phyloP scores from a whole-genome alignment of 2,797 vertebrate species.

The Anas acuta region DNA sequence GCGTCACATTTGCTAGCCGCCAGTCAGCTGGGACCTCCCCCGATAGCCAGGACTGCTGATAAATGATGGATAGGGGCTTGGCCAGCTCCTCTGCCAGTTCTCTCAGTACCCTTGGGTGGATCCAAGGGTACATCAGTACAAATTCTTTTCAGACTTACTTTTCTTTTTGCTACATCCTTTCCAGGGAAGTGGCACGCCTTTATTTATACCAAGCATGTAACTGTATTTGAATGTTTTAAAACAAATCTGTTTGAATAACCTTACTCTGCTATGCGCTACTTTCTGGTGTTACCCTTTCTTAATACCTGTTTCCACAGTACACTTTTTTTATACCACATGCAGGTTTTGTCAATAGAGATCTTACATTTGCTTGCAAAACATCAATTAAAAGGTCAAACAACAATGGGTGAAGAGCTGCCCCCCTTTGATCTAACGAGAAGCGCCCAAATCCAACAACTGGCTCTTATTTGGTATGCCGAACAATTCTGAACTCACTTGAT shows the following conservation, averaged over 20 bases:
- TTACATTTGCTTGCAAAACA: background rate
- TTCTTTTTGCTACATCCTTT: background rate
- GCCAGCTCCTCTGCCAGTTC: too few relatives aligned
- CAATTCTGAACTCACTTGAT: too few relatives aligned
- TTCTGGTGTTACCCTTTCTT: background rate
- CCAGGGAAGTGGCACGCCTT: background rate
- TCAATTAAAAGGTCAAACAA: background rate
- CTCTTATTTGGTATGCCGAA: background rate
- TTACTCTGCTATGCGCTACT: background rate
- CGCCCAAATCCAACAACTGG: background rate
- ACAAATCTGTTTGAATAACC: background rate
- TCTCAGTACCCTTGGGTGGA: too few relatives aligned
- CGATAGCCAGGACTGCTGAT: too few relatives aligned
- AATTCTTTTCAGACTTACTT: background rate
- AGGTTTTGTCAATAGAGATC: background rate
- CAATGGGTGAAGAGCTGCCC: background rate
- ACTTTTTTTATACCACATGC: background rate
- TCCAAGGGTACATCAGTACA: background rate
- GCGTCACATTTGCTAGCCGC: too few relatives aligned
- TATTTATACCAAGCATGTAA: rapidly evolving
- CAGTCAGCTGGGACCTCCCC: too few relatives aligned
- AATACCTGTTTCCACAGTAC: background rate
- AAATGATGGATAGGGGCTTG: too few relatives aligned
- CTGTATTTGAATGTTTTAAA: background rate
- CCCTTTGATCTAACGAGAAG: background rate